Evolutionary conservation across 2,888 invertebrate genomes (phyloP).

Genomic region (Campopleginae sp.): DNA sequence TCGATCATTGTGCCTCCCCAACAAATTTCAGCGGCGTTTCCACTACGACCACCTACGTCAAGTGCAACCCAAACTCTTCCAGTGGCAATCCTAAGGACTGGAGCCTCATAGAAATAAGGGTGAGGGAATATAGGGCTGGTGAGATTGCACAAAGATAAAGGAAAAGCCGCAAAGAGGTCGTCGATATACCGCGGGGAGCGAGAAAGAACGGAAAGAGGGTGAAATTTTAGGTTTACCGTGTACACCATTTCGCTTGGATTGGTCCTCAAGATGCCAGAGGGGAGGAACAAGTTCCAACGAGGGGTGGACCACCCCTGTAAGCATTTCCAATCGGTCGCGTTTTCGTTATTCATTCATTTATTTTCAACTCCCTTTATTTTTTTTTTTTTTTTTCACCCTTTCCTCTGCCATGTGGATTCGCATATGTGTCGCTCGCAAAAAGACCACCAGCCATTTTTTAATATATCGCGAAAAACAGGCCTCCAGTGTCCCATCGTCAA

Average conservation of each 20-base stretch:
- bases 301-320: conserved; percentile 59
- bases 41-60: background rate
- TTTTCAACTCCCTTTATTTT: background rate
- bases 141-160: conserved; percentile 68
- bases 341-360: conserved; percentile 38
- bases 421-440: conserved; percentile 17
- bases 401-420: background rate
- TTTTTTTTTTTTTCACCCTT: background rate
- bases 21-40: background rate
- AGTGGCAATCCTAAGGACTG: conserved; percentile 33
- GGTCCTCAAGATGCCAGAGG: conserved; percentile 39
- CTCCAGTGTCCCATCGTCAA: conserved; percentile 30
- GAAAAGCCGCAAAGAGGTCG: conserved; percentile 61
- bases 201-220: background rate
- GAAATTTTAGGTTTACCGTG: conserved; percentile 35
- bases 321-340: conserved; percentile 43
- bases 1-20: background rate
- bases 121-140: conserved; percentile 5
- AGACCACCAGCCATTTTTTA: conserved; percentile 62
- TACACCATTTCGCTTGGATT: conserved; percentile 60
- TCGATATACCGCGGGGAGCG: conserved; percentile 18
- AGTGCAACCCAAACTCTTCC: conserved; percentile 8
- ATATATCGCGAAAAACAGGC: conserved; percentile 56
- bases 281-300: conserved; percentile 17
- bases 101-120: conserved; percentile 37